A percentile compares a stretch with the other conserved stretches of the same genome.
Evolutionary conservation across 2,888 invertebrate genomes (phyloP).

Genomic region (Meganola albula): DNA sequence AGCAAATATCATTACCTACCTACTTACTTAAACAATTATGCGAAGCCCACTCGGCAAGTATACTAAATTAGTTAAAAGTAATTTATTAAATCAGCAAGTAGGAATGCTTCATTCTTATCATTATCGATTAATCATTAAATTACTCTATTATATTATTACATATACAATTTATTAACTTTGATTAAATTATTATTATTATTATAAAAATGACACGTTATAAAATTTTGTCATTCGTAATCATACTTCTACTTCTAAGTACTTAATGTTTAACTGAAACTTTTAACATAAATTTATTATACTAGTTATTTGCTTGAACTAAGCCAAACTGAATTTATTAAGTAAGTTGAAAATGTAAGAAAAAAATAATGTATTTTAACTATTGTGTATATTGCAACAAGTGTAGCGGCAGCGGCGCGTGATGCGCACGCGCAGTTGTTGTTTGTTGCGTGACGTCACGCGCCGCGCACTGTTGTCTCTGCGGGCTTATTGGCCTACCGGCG

Average conservation of each 20-base stretch:
- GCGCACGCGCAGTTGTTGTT: slow-evolving; percentile 9
- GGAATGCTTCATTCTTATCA: slow-evolving; percentile 79
- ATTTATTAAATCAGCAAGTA: slow-evolving; percentile 79
- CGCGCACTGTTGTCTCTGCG: slow-evolving; percentile 1
- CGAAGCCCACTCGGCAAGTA: slow-evolving; percentile 75
- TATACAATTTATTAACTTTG: slow-evolving; percentile 78
- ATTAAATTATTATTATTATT: slow-evolving; percentile 78
- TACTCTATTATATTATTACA: slow-evolving; percentile 79
- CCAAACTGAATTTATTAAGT: slow-evolving; percentile 79
- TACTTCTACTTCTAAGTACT: slow-evolving; percentile 77
- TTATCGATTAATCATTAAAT: slow-evolving; percentile 78
- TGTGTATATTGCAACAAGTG: slow-evolving; percentile 64
- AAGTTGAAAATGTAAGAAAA: slow-evolving; percentile 75
- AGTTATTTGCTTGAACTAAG: slow-evolving; percentile 78
- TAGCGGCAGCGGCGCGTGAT: slow-evolving; percentile 35
- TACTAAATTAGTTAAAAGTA: slow-evolving; percentile 82
- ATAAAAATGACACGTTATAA: slow-evolving; percentile 75
- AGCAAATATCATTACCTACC: slow-evolving; percentile 72
- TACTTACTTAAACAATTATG: slow-evolving; percentile 61
- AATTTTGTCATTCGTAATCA: slow-evolving; percentile 78
- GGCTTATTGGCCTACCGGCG: slow-evolving; percentile 1
- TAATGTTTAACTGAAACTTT: slow-evolving; percentile 76
- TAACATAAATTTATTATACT: slow-evolving; percentile 77
- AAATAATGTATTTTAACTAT: slow-evolving; percentile 76
- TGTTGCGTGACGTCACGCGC: slow-evolving; percentile 1